Conservation (phyloP, 1,140 invertebrate genomes). For the Drosophila ohnishii region DNA sequence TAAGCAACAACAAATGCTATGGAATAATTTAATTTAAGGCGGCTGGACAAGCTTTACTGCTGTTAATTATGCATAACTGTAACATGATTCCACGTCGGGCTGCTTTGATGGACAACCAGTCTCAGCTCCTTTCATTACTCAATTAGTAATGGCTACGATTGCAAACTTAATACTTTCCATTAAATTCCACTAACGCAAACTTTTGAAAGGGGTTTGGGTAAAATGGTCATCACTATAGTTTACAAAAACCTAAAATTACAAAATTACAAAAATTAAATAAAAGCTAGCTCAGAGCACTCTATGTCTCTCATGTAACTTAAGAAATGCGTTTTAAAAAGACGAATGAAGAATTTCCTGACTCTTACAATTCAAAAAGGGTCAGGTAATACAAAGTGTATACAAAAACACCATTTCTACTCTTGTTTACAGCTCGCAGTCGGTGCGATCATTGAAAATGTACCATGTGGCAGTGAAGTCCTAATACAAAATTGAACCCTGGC, state of each 20-base stretch:
- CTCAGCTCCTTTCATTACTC: not conserved
- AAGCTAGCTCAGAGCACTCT: too few species aligned
- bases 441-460: conserved; percentile 11
- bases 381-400: not conserved
- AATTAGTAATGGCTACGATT: too few species aligned
- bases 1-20: conserved; percentile 24
- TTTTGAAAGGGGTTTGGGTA: too few species aligned
- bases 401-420: not conserved
- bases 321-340: too few species aligned
- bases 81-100: not conserved
- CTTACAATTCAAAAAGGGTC: not conserved
- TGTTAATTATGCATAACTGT: conserved; percentile 11
- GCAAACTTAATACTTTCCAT: too few species aligned
- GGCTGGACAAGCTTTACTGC: not conserved
- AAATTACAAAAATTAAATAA: too few species aligned
- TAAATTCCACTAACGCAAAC: too few species aligned
- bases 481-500: conserved; percentile 20
- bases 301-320: too few species aligned
- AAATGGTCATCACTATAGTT: too few species aligned
- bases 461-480: conserved; percentile 8
- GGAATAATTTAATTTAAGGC: conserved; percentile 18
- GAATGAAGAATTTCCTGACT: too few species aligned
- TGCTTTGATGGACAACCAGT: not conserved
- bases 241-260: not conserved
- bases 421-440: not conserved